Evolutionary conservation across 2,888 invertebrate genomes (phyloP), one percentile per base, ranked within the genome.

Genomic region (Lithophane ornitopus): DNA sequence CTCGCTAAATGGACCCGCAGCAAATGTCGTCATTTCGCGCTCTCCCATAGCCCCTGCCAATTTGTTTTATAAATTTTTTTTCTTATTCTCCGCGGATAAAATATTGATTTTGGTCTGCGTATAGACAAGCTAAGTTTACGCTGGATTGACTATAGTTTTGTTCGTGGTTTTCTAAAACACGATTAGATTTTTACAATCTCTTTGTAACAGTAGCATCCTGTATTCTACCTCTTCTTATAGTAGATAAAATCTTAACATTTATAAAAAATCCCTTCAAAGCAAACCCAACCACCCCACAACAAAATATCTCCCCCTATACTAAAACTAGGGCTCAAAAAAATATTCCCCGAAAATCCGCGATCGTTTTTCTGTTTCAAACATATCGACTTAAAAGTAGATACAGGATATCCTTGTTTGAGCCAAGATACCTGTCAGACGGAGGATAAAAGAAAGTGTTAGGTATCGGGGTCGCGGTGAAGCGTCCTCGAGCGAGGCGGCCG

Each of bases 1-100:
- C 92, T 88, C 89, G 88, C 90, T 93, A 94, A 94, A 93, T 93
- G 92, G 92, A 90, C 92, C 92, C 92, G 83, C 87, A 90, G 88
- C 90, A 89, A 91, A 91, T 88, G 89, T 87, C 85, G 87, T 87
- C 87, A 87, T 90, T 89, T 84, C 78, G 80, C 86, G 84, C 84
- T 88, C 85, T 88, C 88, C 90, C 87, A 85, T 88, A 84, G 90
- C 89, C 88, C 88, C 86, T 83, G 87, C 89, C 93, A 94, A 94
- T 94, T 94, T 93, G 91, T 91, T 93, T 91, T 90, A 89, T 88
- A 88, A 79, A 84, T 89, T 82, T 77, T 78, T 78, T 69, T 80
- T 88, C 88, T 83, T 87, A 82, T 85, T 87, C 82, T 81, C 76
- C 80, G 75, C 73, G 79, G 84, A 84, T 59, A 85, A 87, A 80